Percentiles rank a stretch among this genome's conserved stretches.
Evolutionary conservation across 1,140 invertebrate species (phyloP).

Genomic region (Drosophila santomea): DNA sequence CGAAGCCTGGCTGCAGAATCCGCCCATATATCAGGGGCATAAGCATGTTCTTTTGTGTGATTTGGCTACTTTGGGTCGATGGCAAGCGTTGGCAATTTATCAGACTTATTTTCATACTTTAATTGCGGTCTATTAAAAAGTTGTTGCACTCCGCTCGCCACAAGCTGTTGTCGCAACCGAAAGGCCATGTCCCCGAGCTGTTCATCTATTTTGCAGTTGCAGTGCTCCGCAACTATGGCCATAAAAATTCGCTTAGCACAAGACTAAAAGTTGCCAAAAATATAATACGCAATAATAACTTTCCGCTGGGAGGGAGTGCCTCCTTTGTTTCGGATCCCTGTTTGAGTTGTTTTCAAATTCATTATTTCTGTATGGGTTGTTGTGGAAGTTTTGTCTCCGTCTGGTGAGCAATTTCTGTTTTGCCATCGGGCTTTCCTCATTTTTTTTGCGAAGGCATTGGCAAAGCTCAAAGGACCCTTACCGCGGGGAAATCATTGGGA

Average conservation of each 20-base stretch:
- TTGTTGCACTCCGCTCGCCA: slow-evolving; percentile 63
- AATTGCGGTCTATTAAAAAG: slow-evolving; percentile 75
- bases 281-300: slow-evolving; percentile 69
- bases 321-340: slow-evolving; percentile 42
- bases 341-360: slow-evolving; percentile 53
- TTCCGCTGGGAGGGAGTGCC: slow-evolving; percentile 22
- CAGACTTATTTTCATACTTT: slow-evolving; percentile 52
- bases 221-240: slow-evolving; percentile 35
- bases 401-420: slow-evolving; percentile 22
- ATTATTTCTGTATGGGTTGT: slow-evolving; percentile 56
- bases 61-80: slow-evolving; percentile 50
- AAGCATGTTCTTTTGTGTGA: slow-evolving; percentile 67
- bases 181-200: slow-evolving; percentile 30
- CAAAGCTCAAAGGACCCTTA: slow-evolving; percentile 1
- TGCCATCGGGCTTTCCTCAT: not conserved
- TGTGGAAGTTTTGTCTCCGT: slow-evolving; percentile 23
- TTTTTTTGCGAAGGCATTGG: not conserved
- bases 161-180: slow-evolving; percentile 60
- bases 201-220: slow-evolving; percentile 60
- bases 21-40: slow-evolving; percentile 52
- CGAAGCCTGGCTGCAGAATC: slow-evolving; percentile 34
- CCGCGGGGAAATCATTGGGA: not conserved
- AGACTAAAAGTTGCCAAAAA: slow-evolving; percentile 50
- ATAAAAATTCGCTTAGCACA: slow-evolving; percentile 67
- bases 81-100: slow-evolving; percentile 47